Evolutionary conservation across 2,888 invertebrate genomes (phyloP), one percentile per base, ranked within the genome.

Genomic region (Ennomos erosarius): DNA sequence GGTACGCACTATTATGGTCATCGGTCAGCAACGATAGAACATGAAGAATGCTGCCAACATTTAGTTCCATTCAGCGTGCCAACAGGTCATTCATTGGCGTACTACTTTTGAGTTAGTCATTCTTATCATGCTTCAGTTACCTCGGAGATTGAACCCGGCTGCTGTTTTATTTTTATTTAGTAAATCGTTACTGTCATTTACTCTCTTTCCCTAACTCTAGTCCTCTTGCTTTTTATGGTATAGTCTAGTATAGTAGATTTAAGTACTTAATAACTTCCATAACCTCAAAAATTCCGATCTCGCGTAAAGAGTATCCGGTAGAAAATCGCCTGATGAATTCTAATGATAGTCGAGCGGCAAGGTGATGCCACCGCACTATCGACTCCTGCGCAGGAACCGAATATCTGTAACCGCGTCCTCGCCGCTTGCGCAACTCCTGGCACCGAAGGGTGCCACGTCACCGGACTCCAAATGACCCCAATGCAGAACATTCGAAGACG

Each of bases 401-500:
- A 37, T 53, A 47, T 74, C 76, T 71, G 71, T 70, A 70, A 71
- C n/a, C 61, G 54, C 75, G 88, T 84, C 88, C 88, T 87, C 79
- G 87, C 74, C 46, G 58, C 68, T 82, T 82, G 79, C 82, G 81
- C 82, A 84, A 84, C 71, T 60, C 59, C 65, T 47, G 62, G 60
- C 64, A 70, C 73, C 68, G 70, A 69, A 78, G 78, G 81, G 82
- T 78, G 81, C 73, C 78, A 74, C 81, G 85, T 85, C 86, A 85
- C 79, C 71, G 76, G 73, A 71, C 76, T 78, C 78, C 75, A 70
- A 69, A 70, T 76, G 73, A 71, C 76, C 78, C 78, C 75, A 70
- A 69, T 73, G 65, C 73, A 71, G 70, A 68, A 65, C 55, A 60
- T 68, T 26, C 68, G 65, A 64, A 70, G 78, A 85, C 87, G 89